A percentile compares a stretch with the other conserved stretches of the same genome.
These are phyloP conservation scores for Cacatua alba DNA, from an alignment of 2,113 vertebrate genomes.

Conservation along the genomic window DNA sequence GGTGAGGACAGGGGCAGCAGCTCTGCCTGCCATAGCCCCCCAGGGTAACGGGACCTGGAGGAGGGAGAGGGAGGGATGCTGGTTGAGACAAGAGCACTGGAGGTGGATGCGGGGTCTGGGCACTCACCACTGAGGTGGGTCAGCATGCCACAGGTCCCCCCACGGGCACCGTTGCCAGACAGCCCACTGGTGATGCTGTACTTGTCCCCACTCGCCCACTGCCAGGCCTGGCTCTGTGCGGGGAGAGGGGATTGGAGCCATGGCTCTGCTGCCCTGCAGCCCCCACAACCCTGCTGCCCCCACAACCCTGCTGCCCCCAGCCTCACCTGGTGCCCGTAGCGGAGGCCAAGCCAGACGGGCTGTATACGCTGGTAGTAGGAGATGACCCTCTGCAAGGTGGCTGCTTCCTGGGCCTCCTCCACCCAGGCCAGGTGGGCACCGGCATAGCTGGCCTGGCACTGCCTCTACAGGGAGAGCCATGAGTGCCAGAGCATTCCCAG, in stretches of 20 bases:
- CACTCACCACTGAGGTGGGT: slow-evolving; percentile 23
- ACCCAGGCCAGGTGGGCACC: slow-evolving; percentile 61
- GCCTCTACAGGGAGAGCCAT: not conserved
- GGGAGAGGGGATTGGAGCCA: not conserved
- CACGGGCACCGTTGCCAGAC: rapidly evolving
- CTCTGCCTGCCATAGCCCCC: not conserved
- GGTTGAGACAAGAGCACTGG: rapidly evolving
- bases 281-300: rapidly evolving
- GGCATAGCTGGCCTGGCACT: not conserved
- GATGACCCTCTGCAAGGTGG: not conserved
- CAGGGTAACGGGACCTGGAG: rapidly evolving
- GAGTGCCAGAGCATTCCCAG: rapidly evolving
- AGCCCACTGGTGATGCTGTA: not conserved
- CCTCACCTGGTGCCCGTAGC: slow-evolving; percentile 34
- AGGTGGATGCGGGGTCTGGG: rapidly evolving
- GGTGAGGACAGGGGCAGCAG: not conserved
- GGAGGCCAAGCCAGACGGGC: slow-evolving; percentile 63
- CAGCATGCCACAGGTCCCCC: not conserved
- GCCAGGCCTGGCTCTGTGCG: slow-evolving; percentile 44
- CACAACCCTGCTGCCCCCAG: rapidly evolving
- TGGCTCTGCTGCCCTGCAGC: rapidly evolving
- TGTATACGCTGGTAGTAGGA: not conserved
- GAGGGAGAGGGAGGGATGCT: rapidly evolving
- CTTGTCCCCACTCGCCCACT: not conserved
- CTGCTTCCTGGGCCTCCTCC: not conserved